A percentile compares a stretch with the other conserved stretches of the same genome.
phyloP scores from a whole-genome alignment of 1,140 invertebrate genomes.

The Caenorhabditis latens region DNA sequence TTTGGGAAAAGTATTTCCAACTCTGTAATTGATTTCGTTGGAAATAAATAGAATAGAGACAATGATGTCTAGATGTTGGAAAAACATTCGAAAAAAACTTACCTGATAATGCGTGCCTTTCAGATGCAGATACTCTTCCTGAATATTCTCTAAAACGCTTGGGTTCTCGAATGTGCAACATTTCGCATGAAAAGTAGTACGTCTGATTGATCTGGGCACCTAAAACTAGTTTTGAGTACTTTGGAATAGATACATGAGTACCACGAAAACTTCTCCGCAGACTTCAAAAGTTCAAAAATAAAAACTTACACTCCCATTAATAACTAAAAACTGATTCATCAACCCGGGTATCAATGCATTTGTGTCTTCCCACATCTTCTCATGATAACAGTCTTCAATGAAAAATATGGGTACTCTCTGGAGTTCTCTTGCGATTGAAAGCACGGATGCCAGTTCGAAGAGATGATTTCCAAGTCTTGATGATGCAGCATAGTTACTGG shows the following conservation, averaged over 20 bases:
- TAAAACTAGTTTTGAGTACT: background rate
- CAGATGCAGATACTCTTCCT: constrained; percentile 33
- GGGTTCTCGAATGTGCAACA: constrained; percentile 35
- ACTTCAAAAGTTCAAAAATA: no score
- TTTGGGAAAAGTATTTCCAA: constrained; percentile 28
- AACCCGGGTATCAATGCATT: constrained; percentile 16
- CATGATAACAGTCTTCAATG: background rate
- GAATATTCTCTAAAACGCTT: background rate
- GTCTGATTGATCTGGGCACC: background rate
- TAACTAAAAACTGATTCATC: constrained; percentile 31
- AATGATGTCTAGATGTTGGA: no score
- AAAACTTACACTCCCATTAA: constrained; percentile 49
- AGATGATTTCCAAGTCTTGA: constrained; percentile 19
- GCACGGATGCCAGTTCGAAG: constrained; percentile 12
- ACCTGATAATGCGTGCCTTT: constrained; percentile 45
- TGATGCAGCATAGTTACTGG: constrained; percentile 6
- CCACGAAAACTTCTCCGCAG: no score
- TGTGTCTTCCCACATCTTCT: constrained; percentile 27
- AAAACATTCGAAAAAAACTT: background rate
- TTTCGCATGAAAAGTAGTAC: background rate
- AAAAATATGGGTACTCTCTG: constrained; percentile 6
- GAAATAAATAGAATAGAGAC: no score
- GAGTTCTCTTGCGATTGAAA: constrained; percentile 1
- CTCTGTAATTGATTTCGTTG: background rate
- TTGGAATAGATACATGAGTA: background rate